A percentile compares a stretch with the other conserved stretches of the same genome.
Conservation (phyloP, 2,113 vertebrate species). For the Lota lota region DNA sequence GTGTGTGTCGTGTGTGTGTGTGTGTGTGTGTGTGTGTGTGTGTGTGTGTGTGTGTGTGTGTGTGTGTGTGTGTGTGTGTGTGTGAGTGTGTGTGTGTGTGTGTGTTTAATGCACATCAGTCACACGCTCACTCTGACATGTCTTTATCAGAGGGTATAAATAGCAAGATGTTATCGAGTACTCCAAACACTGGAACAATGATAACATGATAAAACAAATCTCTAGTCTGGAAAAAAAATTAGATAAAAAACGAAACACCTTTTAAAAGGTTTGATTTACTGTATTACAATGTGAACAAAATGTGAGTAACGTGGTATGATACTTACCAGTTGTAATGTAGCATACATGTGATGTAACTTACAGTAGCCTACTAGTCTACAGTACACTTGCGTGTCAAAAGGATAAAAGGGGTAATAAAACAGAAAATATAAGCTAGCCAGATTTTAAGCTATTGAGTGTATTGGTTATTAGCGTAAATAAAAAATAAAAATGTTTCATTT, state of each 20-base stretch:
- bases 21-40: background rate
- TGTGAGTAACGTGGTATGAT: no score
- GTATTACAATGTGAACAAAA: background rate
- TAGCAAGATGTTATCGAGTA: constrained; percentile 50
- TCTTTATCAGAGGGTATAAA: constrained; percentile 52
- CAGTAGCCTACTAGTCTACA: no score
- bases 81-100: background rate
- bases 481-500: no score
- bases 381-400: no score
- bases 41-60: background rate
- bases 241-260: constrained; percentile 19
- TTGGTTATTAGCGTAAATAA: no score
- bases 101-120: constrained; percentile 3
- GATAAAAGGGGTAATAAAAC: no score
- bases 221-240: constrained; percentile 18
- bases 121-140: constrained; percentile 40
- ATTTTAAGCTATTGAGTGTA: no score
- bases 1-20: no score
- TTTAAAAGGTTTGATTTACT: background rate
- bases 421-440: no score
- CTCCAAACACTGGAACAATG: constrained; percentile 32
- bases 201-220: constrained; percentile 18
- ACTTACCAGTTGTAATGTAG: no score
- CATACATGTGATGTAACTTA: no score
- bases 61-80: background rate